These are phyloP conservation scores for Chauna torquata DNA, from an alignment of 2,113 vertebrate genomes.

Conservation along the genomic window DNA sequence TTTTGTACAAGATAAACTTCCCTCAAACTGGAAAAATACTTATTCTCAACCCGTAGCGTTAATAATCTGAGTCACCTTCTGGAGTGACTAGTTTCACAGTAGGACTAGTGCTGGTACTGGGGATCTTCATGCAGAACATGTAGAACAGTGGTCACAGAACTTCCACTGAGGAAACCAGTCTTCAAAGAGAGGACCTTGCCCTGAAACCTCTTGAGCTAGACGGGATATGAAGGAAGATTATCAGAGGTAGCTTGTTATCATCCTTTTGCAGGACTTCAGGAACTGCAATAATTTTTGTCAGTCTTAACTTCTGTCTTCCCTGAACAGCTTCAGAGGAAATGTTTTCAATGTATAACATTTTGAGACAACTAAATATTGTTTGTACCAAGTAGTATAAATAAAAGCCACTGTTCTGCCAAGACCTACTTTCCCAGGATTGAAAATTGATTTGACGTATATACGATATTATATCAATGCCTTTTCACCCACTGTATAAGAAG, in stretches of 20 bases:
- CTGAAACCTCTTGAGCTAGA: not conserved
- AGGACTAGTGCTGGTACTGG: not conserved
- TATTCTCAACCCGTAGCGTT: not conserved
- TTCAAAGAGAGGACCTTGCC: not conserved
- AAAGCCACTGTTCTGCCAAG: not conserved
- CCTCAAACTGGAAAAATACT: not conserved
- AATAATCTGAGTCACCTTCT: not conserved
- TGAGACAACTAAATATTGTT: not conserved
- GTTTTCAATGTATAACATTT: not conserved
- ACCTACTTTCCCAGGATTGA: not conserved
- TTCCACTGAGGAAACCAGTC: not conserved
- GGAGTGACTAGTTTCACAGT: not conserved
- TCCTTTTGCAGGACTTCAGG: not conserved
- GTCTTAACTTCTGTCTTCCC: not conserved
- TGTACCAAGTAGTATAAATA: not conserved
- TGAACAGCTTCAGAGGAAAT: not conserved
- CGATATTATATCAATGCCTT: not conserved
- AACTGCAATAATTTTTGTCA: not conserved
- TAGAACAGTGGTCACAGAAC: not conserved
- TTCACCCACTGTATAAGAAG: not conserved
- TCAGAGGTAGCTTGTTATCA: not conserved
- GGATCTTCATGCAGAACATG: not conserved
- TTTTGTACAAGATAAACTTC: not conserved
- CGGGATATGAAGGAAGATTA: not conserved
- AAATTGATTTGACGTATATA: not conserved